Percentiles rank a stretch among this genome's conserved stretches.
Evolutionary conservation across 2,113 vertebrate species (phyloP).

Genomic region (Nibea coibor): DNA sequence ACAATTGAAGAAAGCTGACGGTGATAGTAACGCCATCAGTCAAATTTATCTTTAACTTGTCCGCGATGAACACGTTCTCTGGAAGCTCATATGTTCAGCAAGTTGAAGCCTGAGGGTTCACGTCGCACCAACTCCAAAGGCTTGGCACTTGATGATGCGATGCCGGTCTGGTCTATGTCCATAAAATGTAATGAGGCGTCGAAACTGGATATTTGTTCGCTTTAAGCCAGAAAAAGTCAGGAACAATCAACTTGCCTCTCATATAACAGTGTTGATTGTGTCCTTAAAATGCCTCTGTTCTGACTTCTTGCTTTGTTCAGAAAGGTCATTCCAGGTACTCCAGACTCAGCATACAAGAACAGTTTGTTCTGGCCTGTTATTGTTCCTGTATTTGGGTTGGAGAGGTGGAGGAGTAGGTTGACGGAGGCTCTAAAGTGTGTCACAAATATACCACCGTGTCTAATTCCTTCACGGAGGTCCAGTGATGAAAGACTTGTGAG

Average conservation of each 20-base stretch:
- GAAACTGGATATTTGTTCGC: neutral
- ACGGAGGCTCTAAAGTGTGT: constrained; percentile 13
- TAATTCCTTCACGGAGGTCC: constrained; percentile 42
- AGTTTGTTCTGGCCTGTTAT: constrained; percentile 42
- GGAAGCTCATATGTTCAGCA: too few species aligned
- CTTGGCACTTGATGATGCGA: too few species aligned
- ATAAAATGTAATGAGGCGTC: neutral
- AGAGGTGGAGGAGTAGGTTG: neutral
- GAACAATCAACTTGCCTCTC: neutral
- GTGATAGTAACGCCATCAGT: too few species aligned
- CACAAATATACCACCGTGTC: constrained; percentile 4
- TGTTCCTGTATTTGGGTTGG: constrained; percentile 40
- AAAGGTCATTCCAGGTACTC: neutral
- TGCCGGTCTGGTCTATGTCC: too few species aligned
- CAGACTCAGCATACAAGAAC: neutral
- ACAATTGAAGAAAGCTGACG: neutral
- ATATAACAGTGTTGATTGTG: neutral
- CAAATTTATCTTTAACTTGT: too few species aligned
- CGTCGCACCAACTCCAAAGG: too few species aligned
- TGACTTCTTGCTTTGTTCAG: neutral
- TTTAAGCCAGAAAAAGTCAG: neutral
- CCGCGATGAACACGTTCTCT: too few species aligned
- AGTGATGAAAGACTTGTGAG: constrained; percentile 11
- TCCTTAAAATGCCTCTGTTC: neutral
- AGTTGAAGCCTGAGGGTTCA: too few species aligned